Evolutionary conservation across 2,797 vertebrate genomes (phyloP).

Genomic region (Chrosomus eos): DNA sequence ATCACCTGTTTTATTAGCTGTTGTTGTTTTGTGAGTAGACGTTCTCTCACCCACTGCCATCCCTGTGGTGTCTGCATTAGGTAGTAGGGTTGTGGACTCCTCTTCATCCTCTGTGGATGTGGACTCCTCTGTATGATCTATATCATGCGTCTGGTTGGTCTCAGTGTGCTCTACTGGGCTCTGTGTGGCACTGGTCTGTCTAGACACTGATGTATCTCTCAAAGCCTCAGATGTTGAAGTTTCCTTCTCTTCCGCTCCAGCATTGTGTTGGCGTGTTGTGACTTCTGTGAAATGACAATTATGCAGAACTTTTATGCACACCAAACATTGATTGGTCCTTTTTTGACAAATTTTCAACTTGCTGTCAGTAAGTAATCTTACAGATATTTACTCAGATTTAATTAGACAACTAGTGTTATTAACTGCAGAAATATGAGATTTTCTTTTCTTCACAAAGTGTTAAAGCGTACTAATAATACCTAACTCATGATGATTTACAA

Average conservation of each 20-base stretch:
- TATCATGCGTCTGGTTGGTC: not conserved
- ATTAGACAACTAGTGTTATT: not conserved
- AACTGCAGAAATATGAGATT: not conserved
- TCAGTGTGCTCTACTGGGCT: not conserved
- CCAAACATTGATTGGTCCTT: not conserved
- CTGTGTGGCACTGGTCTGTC: not conserved
- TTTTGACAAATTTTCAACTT: not conserved
- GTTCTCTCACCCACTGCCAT: not conserved
- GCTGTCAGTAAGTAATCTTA: not conserved
- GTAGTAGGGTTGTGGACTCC: not conserved
- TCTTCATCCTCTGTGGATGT: rapidly evolving
- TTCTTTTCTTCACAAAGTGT: too few relatives aligned
- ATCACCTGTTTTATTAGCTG: not conserved
- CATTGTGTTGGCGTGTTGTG: not conserved
- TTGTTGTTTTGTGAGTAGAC: not conserved
- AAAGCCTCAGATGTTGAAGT: not conserved
- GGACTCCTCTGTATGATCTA: too few relatives aligned
- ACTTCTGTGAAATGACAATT: not conserved
- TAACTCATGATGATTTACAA: not conserved
- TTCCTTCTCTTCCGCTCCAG: not conserved
- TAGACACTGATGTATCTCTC: too few relatives aligned
- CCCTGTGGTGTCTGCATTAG: not conserved
- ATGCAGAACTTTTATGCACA: not conserved
- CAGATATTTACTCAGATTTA: not conserved
- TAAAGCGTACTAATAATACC: too few relatives aligned